These are phyloP conservation scores for Pseudococcus jackbeardsleyi DNA, from an alignment of 2,888 invertebrate genomes.

Conservation along the genomic window DNA sequence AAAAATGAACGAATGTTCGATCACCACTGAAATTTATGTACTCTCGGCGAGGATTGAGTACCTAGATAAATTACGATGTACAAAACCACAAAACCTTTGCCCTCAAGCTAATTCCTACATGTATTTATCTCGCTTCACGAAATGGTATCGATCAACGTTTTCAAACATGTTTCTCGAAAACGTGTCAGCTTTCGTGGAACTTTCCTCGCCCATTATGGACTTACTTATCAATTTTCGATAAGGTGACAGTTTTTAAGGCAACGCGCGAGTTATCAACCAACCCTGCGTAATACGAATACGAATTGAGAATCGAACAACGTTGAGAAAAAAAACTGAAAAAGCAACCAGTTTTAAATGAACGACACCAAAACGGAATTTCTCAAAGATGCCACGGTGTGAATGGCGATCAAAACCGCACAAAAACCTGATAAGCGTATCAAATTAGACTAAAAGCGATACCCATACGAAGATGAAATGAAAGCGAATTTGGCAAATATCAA, in stretches of 20 bases:
- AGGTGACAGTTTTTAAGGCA: not conserved
- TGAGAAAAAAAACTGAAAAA: too few relatives aligned
- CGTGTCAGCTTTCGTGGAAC: not conserved
- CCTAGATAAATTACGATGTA: too few relatives aligned
- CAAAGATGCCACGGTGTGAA: not conserved
- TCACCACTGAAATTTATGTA: too few relatives aligned
- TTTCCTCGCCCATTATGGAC: not conserved
- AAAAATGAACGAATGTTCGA: too few relatives aligned
- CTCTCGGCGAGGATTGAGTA: too few relatives aligned
- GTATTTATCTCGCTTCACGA: too few relatives aligned
- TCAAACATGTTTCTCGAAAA: not conserved
- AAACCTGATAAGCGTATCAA: slow-evolving; percentile 10
- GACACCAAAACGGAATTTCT: not conserved
- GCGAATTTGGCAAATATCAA: slow-evolving; percentile 8
- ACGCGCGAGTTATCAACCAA: too few relatives aligned
- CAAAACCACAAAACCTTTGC: too few relatives aligned
- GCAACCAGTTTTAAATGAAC: too few relatives aligned
- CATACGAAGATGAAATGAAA: not conserved
- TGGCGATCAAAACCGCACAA: not conserved
- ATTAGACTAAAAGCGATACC: not conserved
- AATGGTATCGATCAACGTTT: not conserved
- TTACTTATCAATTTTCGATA: not conserved
- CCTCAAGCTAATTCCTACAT: too few relatives aligned
- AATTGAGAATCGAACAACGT: too few relatives aligned
- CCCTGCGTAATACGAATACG: not conserved